Conservation (phyloP, 2,797 vertebrate genomes). For the Schizopygopsis malacanthus region DNA sequence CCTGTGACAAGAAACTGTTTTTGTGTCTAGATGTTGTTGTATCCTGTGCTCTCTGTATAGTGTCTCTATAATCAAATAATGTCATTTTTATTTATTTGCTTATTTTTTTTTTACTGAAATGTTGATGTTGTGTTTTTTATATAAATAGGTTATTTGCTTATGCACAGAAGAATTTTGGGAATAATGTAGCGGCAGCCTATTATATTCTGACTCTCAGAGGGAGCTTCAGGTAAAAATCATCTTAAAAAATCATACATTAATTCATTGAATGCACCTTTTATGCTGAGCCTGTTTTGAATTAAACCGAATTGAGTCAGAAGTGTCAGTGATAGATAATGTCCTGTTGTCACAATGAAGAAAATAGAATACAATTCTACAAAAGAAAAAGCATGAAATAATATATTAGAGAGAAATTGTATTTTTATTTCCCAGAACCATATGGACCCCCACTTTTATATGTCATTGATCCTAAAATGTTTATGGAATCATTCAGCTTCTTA, state of each 20-base stretch:
- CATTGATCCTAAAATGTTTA: neutral
- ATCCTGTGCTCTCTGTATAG: neutral
- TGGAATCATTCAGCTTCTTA: neutral
- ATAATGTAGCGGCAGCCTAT: slow-evolving; percentile 71
- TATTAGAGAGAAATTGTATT: neutral
- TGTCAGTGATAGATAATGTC: neutral
- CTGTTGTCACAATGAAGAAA: neutral
- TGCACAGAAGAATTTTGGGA: slow-evolving; percentile 67
- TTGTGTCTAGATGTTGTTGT: neutral
- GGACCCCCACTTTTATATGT: neutral
- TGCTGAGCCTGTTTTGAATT: neutral
- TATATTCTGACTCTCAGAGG: slow-evolving; percentile 80
- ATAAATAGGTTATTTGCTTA: slow-evolving; percentile 71
- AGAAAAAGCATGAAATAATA: neutral
- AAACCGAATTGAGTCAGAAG: neutral
- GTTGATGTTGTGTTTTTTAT: neutral
- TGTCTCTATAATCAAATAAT: neutral
- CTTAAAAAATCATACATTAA: neutral
- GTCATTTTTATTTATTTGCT: neutral
- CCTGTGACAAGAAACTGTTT: neutral
- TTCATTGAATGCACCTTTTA: neutral
- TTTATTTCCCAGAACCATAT: neutral
- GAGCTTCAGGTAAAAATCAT: slow-evolving; percentile 79
- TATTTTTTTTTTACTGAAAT: neutral
- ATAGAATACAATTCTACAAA: neutral